Evolutionary conservation across 2,888 invertebrate genomes (phyloP).

Genomic region (Axea sp.): DNA sequence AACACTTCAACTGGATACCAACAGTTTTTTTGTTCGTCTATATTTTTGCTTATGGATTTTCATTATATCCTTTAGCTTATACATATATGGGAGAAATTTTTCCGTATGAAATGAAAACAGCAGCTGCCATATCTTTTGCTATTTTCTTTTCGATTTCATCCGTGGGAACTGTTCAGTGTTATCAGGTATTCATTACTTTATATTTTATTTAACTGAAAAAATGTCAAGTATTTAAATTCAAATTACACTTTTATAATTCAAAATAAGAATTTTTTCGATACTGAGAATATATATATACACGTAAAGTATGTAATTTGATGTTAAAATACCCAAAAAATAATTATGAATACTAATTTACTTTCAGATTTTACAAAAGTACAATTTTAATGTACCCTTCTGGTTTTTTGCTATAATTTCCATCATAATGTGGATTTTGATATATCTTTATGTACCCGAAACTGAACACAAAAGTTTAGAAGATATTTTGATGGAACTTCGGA

Average conservation of each 20-base stretch:
- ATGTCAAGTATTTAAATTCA: not conserved
- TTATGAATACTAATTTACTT: not conserved
- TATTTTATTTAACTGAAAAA: too few species aligned
- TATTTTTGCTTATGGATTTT: constrained; percentile 73
- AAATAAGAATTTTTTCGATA: too few species aligned
- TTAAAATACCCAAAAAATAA: too few species aligned
- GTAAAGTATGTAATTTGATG: too few species aligned
- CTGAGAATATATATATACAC: too few species aligned
- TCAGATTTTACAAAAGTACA: constrained; percentile 65
- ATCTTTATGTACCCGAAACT: constrained; percentile 76
- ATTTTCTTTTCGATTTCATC: constrained; percentile 73
- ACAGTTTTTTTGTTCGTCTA: constrained; percentile 73
- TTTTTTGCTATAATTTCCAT: constrained; percentile 70
- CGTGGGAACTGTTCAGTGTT: constrained; percentile 71
- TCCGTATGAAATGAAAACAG: constrained; percentile 74
- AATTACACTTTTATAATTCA: too few species aligned
- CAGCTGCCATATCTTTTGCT: constrained; percentile 73
- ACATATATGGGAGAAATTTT: constrained; percentile 78
- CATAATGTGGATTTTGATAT: constrained; percentile 73
- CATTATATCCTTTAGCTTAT: constrained; percentile 75
- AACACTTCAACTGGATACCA: constrained; percentile 71
- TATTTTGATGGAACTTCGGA: constrained; percentile 74
- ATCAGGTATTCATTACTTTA: constrained; percentile 76
- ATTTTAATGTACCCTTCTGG: constrained; percentile 72
- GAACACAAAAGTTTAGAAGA: constrained; percentile 77